These are phyloP conservation scores for Hermaeophaga mercurialis DNA, from an alignment of 2,888 invertebrate species.

Conservation along the genomic window DNA sequence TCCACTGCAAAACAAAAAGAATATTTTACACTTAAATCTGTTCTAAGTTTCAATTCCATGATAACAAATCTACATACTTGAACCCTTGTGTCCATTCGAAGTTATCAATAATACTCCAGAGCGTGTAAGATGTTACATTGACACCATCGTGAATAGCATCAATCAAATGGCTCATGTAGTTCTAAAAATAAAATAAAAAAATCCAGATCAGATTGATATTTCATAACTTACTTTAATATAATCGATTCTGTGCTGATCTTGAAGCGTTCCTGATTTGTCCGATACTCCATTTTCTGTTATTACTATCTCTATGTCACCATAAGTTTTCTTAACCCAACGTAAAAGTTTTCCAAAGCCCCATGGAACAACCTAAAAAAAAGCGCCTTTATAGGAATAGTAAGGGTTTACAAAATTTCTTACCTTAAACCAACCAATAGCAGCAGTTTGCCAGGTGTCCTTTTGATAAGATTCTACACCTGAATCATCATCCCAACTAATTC, in stretches of 20 bases:
- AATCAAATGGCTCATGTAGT: constrained; percentile 46
- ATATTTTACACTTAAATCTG: too few relatives aligned
- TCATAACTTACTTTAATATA: constrained; percentile 58
- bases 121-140: constrained; percentile 61
- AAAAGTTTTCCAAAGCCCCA: constrained; percentile 65
- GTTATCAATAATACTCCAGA: constrained; percentile 68
- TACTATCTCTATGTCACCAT: constrained; percentile 63
- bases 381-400: too few relatives aligned
- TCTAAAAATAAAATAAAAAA: constrained; percentile 21
- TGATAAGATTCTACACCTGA: constrained; percentile 29
- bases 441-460: constrained; percentile 36
- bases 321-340: constrained; percentile 64
- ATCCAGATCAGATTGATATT: not conserved
- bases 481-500: constrained; percentile 34
- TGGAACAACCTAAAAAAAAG: constrained; percentile 61
- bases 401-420: constrained; percentile 30
- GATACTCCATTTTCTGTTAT: constrained; percentile 68
- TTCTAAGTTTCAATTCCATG: too few relatives aligned
- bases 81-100: constrained; percentile 66
- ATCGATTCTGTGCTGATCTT: constrained; percentile 62
- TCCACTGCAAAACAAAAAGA: constrained; percentile 61
- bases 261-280: constrained; percentile 59
- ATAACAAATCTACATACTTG: constrained; percentile 58
- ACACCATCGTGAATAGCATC: constrained; percentile 51
- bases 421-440: constrained; percentile 60